Evolutionary conservation across 2,113 vertebrate species (phyloP), one percentile per base, ranked within the genome.

Genomic region (Hyperopisus bebe): DNA sequence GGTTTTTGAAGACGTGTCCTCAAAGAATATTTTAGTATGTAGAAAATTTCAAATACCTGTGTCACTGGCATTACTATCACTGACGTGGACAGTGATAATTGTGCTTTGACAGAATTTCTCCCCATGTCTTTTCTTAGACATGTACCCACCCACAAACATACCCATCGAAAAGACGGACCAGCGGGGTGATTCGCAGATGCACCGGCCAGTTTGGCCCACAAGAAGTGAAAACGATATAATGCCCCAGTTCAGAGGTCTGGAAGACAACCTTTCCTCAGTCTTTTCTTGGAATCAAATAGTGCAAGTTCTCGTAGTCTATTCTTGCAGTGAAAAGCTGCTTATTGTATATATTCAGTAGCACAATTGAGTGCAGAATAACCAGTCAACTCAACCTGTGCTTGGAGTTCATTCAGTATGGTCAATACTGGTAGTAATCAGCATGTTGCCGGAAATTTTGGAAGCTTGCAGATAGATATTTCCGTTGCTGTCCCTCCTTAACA

Each of bases 151-250:
- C 46, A 98, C 97, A 82, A 98, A 98, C 50, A 92, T 98, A 21
- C 97, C 97, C 70, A 98, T 98, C 87, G 97, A 98, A 94, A 98
- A 98, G 93, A 97, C 97, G 35, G 97, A 97, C 91, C 96, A 94
- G 80, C 95, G 89, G 53, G 96, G 95, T 86, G 95, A 96, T 88
- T 87, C 88, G 48, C 95, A 96, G 90, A 90, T 94, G 21, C 94
- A 95, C 90, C 93, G 91, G 62, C 95, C 96, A 13, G 88, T 95
- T 91, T 96, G 97, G 97, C 96, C 97, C 83, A 97, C 97, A 11
- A 95, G 94, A 0, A 96, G 96, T 90, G 96, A 97, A 92, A 98
- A 98, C 62, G 97, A 97, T 89, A 96, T 97, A 46, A 92, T 96
- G 91, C 96, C 96, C 42, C 95, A 96, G 90, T 97, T 97, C 87